phyloP scores from a whole-genome alignment of 2,888 invertebrate species.

The Drosophila neotestacea region DNA sequence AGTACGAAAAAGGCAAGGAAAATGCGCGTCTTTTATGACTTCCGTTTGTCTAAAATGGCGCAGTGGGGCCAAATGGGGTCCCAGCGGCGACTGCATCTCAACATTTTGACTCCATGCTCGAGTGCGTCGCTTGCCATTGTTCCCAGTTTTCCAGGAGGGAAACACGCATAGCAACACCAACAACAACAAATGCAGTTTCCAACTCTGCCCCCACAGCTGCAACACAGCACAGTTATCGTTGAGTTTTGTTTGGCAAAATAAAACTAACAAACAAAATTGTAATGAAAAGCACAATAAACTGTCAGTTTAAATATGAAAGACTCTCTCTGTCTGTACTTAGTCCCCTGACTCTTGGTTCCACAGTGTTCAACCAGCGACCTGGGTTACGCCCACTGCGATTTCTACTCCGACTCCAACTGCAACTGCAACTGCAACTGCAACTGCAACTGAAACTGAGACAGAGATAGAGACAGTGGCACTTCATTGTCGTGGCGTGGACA shows the following conservation, averaged over 20 bases:
- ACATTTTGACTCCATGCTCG: constrained; percentile 69
- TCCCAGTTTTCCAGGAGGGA: not conserved
- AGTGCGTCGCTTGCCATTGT: constrained; percentile 39
- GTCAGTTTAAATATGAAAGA: constrained; percentile 81
- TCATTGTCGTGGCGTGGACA: constrained; percentile 55
- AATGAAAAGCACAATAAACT: constrained; percentile 80
- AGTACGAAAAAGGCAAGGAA: no score
- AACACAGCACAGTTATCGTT: constrained; percentile 25
- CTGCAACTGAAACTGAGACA: not conserved
- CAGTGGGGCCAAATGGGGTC: constrained; percentile 51
- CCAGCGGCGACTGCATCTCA: constrained; percentile 65
- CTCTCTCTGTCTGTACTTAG: constrained; percentile 14
- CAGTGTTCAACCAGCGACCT: constrained; percentile 10
- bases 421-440: constrained; percentile 15
- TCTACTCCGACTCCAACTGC: no score
- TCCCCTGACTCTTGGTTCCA: not conserved
- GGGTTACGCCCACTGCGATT: no score
- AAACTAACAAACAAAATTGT: constrained; percentile 72
- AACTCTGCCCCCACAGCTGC: no score
- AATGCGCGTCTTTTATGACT: constrained; percentile 77
- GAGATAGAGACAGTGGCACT: constrained; percentile 17
- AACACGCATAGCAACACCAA: not conserved
- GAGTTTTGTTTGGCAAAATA: constrained; percentile 71
- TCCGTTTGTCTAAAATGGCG: constrained; percentile 75
- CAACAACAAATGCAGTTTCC: constrained; percentile 22